Conservation (phyloP, 2,888 invertebrate genomes). For the Diploptera punctata region DNA sequence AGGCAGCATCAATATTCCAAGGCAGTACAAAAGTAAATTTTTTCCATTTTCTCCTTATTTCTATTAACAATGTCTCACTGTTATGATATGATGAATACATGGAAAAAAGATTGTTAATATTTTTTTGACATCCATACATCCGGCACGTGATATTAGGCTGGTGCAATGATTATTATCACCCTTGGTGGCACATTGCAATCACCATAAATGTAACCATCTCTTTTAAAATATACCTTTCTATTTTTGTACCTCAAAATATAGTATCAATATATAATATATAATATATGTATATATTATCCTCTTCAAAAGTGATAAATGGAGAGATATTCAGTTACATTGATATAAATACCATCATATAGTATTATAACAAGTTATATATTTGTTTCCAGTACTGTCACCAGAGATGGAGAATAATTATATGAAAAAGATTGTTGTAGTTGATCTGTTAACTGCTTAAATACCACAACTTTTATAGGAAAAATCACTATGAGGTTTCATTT, state of each 20-base stretch:
- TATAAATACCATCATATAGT: constrained; percentile 15
- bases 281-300: constrained; percentile 19
- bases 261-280: constrained; percentile 20
- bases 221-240: constrained; percentile 29
- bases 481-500: too few relatives aligned
- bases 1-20: constrained; percentile 38
- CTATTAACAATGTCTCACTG: constrained; percentile 27
- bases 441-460: too few relatives aligned
- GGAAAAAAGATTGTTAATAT: constrained; percentile 16
- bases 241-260: constrained; percentile 39
- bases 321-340: not conserved
- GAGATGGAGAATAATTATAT: not conserved
- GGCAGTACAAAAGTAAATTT: constrained; percentile 38
- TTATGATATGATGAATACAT: constrained; percentile 35
- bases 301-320: constrained; percentile 25
- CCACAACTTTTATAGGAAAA: too few relatives aligned
- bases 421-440: too few relatives aligned
- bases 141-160: constrained; percentile 26
- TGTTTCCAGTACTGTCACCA: not conserved
- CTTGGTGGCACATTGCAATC: constrained; percentile 15
- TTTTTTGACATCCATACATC: constrained; percentile 10
- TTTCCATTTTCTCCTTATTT: constrained; percentile 1
- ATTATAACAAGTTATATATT: not conserved
- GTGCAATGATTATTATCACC: constrained; percentile 16
- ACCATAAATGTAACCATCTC: not conserved